Conservation (phyloP, 2,113 vertebrate species). For the Cavia porcellus region DNA sequence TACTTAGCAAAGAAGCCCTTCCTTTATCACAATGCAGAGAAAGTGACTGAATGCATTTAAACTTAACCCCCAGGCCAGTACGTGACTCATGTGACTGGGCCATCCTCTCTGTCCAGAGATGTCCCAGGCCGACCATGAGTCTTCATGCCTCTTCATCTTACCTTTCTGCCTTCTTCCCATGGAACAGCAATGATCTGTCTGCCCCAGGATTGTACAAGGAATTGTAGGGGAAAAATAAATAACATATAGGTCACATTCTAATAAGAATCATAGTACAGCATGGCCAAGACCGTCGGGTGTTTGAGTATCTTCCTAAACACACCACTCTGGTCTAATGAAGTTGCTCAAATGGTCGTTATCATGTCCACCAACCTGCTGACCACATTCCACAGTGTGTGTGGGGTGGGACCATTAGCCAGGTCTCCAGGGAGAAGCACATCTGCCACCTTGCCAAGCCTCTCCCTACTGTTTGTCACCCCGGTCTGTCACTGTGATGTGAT, state of each 20-base stretch:
- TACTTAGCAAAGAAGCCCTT: not conserved
- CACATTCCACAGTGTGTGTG: not conserved
- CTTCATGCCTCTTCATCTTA: not conserved
- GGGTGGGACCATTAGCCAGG: not conserved
- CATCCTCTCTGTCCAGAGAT: not conserved
- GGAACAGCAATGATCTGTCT: not conserved
- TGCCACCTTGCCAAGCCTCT: not conserved
- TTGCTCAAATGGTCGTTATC: not conserved
- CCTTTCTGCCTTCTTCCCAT: not conserved
- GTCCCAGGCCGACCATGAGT: not conserved
- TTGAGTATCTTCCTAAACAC: not conserved
- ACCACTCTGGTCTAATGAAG: not conserved
- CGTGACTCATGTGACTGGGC: not conserved
- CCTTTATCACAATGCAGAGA: not conserved
- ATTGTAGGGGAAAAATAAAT: not conserved
- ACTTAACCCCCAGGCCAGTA: not conserved
- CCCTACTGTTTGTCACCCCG: not conserved
- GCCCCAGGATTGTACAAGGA: not conserved
- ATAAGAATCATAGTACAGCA: not conserved
- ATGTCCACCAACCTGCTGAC: not conserved
- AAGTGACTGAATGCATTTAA: not conserved
- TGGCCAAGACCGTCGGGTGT: not conserved
- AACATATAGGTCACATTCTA: not conserved
- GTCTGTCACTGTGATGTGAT: not conserved
- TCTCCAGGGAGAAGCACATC: not conserved